Percentiles rank a stretch among this genome's conserved stretches.
These are phyloP conservation scores for Oscheius sp. DNA, from an alignment of 2,888 invertebrate genomes.

Conservation along the genomic window DNA sequence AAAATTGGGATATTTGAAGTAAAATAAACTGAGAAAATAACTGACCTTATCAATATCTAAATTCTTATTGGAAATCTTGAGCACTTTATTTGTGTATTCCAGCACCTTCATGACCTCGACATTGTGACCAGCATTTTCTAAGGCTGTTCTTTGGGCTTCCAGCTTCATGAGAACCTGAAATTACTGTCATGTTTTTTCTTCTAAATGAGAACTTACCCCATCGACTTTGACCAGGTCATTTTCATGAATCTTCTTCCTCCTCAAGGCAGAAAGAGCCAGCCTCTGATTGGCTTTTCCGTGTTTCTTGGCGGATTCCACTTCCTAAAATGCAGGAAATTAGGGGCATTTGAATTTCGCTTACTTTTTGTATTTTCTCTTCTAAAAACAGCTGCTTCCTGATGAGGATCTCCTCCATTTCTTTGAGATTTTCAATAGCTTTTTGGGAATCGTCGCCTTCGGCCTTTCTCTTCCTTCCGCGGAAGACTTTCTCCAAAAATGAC, in stretches of 20 bases:
- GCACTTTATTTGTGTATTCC: conserved; percentile 51
- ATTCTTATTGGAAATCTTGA: conserved; percentile 56
- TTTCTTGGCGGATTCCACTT: conserved; percentile 53
- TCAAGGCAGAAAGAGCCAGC: conserved; percentile 55
- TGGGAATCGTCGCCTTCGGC: conserved; percentile 48
- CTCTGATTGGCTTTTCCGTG: conserved; percentile 56
- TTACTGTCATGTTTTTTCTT: background rate
- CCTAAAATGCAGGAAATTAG: conserved; percentile 31
- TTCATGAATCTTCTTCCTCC: conserved; percentile 59
- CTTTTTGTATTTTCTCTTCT: conserved; percentile 50
- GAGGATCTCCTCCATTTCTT: conserved; percentile 56
- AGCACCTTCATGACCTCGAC: conserved; percentile 58
- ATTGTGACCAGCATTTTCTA: conserved; percentile 60
- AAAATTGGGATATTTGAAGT: no score
- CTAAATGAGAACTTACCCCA: conserved; percentile 38
- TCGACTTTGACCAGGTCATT: conserved; percentile 50
- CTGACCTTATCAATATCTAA: conserved; percentile 57
- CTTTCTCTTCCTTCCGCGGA: conserved; percentile 41
- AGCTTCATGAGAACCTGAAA: conserved; percentile 54
- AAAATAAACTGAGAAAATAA: background rate
- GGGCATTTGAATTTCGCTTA: background rate
- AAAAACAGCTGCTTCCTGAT: conserved; percentile 56
- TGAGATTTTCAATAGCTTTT: conserved; percentile 55
- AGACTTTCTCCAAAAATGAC: conserved; percentile 42
- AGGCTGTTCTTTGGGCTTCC: conserved; percentile 56